Evolutionary conservation across 2,888 invertebrate genomes (phyloP).

Genomic region (Volucella inanis): DNA sequence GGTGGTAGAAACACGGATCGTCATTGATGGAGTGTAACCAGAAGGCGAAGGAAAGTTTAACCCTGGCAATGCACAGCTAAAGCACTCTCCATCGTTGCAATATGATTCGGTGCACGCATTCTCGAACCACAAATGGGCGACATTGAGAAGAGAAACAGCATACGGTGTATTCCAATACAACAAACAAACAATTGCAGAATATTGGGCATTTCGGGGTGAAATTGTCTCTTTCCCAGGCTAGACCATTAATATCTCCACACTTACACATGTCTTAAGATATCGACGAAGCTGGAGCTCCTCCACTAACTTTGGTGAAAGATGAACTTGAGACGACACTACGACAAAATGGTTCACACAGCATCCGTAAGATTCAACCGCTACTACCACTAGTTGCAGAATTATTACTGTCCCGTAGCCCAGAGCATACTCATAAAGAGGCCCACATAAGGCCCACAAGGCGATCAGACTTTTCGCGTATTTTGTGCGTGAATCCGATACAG

Average conservation of each 20-base stretch:
- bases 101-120: constrained; percentile 69
- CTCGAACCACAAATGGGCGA: constrained; percentile 70
- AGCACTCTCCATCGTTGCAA: constrained; percentile 29
- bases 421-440: constrained; percentile 7
- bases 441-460: constrained; percentile 22
- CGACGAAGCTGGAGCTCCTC: constrained; percentile 22
- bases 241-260: constrained; percentile 10
- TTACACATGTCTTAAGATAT: constrained; percentile 11
- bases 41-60: constrained; percentile 72
- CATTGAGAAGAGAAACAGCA: constrained; percentile 73
- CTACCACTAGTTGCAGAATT: constrained; percentile 9
- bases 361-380: constrained; percentile 48
- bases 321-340: constrained; percentile 71
- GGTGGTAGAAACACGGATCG: constrained; percentile 37
- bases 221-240: constrained; percentile 56
- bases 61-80: constrained; percentile 63
- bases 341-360: constrained; percentile 74
- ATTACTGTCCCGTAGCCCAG: constrained; percentile 39
- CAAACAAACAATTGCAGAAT: constrained; percentile 41
- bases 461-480: constrained; percentile 60
- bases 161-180: background rate
- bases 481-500: constrained; percentile 72
- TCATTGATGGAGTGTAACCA: constrained; percentile 40
- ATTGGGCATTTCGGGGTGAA: constrained; percentile 55
- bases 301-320: constrained; percentile 65